These are phyloP conservation scores for Tetraneura akinire DNA, from an alignment of 1,140 invertebrate genomes.

Conservation along the genomic window DNA sequence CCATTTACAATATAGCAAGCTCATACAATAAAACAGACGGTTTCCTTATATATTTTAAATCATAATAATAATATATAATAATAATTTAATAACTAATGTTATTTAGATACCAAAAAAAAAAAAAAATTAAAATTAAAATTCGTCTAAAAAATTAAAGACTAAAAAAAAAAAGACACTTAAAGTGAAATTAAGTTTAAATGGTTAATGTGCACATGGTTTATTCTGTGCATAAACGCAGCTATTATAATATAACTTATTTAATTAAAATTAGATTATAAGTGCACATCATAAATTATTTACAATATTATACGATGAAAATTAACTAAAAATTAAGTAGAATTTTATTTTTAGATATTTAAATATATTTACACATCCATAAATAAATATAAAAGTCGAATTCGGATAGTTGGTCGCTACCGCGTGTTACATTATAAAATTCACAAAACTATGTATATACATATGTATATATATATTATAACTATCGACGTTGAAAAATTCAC, in stretches of 20 bases:
- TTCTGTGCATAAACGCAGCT: background rate
- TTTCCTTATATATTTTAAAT: background rate
- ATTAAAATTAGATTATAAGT: slow-evolving; percentile 7
- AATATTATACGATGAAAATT: background rate
- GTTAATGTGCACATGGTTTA: slow-evolving; percentile 1
- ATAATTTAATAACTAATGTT: slow-evolving; percentile 22
- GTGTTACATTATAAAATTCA: background rate
- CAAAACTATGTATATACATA: background rate
- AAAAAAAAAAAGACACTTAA: slow-evolving; percentile 26
- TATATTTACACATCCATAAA: slow-evolving; percentile 8
- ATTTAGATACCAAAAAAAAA: background rate
- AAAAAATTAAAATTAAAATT: too few species aligned
- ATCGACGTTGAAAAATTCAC: background rate
- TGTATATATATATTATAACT: background rate
- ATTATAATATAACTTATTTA: background rate
- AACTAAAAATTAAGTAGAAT: slow-evolving; percentile 25
- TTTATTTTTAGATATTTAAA: background rate
- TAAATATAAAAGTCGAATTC: slow-evolving; percentile 33
- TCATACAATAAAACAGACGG: background rate
- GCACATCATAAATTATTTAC: background rate
- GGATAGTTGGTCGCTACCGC: background rate
- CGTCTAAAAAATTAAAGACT: background rate
- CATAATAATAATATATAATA: background rate
- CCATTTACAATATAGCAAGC: slow-evolving; percentile 14
- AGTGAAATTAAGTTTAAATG: background rate